Base-by-base conservation (phyloP, 2,113 vertebrate genomes). In the Serilophus lunatus region DNA sequence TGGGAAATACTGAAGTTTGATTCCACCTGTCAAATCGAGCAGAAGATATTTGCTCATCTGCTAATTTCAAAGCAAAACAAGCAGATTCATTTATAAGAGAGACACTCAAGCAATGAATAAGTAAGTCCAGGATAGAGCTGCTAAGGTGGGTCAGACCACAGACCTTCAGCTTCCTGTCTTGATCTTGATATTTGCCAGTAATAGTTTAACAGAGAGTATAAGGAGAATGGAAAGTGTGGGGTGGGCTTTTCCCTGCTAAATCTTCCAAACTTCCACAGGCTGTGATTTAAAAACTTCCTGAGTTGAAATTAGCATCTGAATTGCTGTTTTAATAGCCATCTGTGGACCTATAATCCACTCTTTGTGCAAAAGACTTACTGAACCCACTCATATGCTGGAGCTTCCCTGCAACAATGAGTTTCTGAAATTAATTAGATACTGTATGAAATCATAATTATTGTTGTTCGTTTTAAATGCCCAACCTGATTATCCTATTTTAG, bases 301-400 rank as follows among this genome's bases (percentile, higher is more conserved):
- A 93, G 60, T 47, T 70, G 47, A 50, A 95, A 93, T 96, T 92
- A 95, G 50, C 86, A 74, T 95, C 60, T 93, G 82, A 96, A 94
- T 94, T 0, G 45, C 76, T 74, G 74, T 76, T 96, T 90, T 93
- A 92, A 88, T 60, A 75, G 56, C 94, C 80, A 84, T 86, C 88
- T 81, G 29, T 70, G 72, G 91, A 36, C 64, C 80, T 79, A 74
- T 90, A 95, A 95, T 92, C 92, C 72, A 68, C 60, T 70, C 25
- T 60, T 94, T 90, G 75, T 88, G 33, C 64, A 88, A 47, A 93
- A 74, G 82, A 78, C 56, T 90, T 94, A 86, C 1, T 77, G 80
- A 86, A 78, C 68, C 76, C 88, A 88, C 80, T 94, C 76, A 80
- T 68, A 49, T 45, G 56, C 47, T 76, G 63, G 83, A 92, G 69